Base-by-base conservation (phyloP, 2,113 vertebrate species). In the Dasyprocta punctata region DNA sequence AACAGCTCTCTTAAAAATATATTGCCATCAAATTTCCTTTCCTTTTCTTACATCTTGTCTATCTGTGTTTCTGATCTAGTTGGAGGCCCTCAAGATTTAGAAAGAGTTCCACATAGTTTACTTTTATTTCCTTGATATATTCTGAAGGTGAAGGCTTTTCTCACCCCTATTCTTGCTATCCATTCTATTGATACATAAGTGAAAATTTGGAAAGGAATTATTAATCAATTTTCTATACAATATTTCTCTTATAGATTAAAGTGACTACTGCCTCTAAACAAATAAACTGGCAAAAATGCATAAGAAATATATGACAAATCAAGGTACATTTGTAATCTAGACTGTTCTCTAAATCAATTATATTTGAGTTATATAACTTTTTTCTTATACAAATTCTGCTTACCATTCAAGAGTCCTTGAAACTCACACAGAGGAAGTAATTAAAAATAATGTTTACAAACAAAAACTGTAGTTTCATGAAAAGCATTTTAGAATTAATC, bases 331-430 rank as follows among this genome's bases (percentile, higher is more conserved):
- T 49, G 87, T 44, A 91, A 78, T 65, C 17, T 71, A 90, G 86
- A 86, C 1, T 49, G 8, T 71, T 36, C 11, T 84, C 41, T 92
- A 71, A 54, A 26, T 60, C 67, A 65, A 20, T 86, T 96, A 83
- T 69, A 47, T 84, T 90, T 47, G 19, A 41, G 44, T 84, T 38
- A 54, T 19, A 89, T 14, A 52, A 61, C 26, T 69, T 92, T 85
- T 33, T 56, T 93, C 22, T 28, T 63, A 24, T 28, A 49, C 69
- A 86, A 93, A 91, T 82, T 24, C 44, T 84, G 28, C 44, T 86
- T 61, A 60, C 28, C 4, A 78, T 96, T 95, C 28, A 73, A 47
- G 56, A 93, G 47, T 94, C 44, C n/a, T 71, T 94, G 49, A 95
- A 96, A 93, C 19, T 85, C 26, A 65, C 20, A 65, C 24, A 90